Evolutionary conservation across 1,140 invertebrate genomes (phyloP), one percentile per base, ranked within the genome.

Genomic region (Zaprionus kolodkinae): DNA sequence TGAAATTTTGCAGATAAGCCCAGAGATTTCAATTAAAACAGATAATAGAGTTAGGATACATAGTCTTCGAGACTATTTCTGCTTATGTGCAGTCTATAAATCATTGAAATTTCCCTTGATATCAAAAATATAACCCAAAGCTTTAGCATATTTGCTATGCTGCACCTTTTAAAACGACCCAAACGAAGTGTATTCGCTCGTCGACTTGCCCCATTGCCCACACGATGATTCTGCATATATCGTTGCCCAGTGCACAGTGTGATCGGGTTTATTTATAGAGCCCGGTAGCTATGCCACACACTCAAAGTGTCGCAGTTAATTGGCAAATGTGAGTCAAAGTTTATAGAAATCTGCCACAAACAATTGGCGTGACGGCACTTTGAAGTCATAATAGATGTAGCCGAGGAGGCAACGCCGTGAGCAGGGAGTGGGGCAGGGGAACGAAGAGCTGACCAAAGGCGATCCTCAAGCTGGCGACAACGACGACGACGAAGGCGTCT

Each of bases 231-330:
- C 59, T 21, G 3, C 3, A 43, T 9, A 25, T 12, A 55, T 59
- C 40, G n/a, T n/a, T n/a, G n/a, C n/a, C n/a, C n/a, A n/a, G n/a
- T n/a, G n/a, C n/a, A n/a, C 55, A 70, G 56, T 83, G 65, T 72
- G 80, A 84, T 88, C 66, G 81, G 35, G 67, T 65, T 87, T 89
- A 84, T 88, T 90, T 89, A 89, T 89, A 89, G 80, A 84, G 78
- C 85, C 75, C 84, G 66, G 78, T 87, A 88, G 84, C 84, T 73
- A 54, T 73, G 72, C 68, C 77, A 79, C 70, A 85, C 81, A 89
- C 81, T 89, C 85, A 84, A 89, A 88, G 85, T 89, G 85, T 89
- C 81, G 85, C 85, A 89, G 85, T 89, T 89, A 89, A 89, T 89
- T 89, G 85, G 85, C 85, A 89, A 89, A 89, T 89, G 86, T 89